These are phyloP conservation scores for Luperina nickerlii DNA, from an alignment of 2,888 invertebrate genomes.

Conservation along the genomic window DNA sequence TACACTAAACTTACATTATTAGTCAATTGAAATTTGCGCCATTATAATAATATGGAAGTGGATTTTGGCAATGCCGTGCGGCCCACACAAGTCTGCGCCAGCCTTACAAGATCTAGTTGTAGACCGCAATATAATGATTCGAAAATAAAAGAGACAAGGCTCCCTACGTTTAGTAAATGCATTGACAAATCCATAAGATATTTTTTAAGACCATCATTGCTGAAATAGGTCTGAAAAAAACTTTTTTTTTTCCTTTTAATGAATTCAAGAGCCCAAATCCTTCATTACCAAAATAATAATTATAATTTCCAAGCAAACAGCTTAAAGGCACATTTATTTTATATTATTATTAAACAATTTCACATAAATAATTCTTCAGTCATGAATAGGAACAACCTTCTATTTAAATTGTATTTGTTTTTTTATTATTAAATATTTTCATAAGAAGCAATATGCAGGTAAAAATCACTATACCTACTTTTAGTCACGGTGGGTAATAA, in stretches of 20 bases:
- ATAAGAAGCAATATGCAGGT: conserved; percentile 22
- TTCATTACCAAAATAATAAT: conserved; percentile 8
- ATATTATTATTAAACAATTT: conserved; percentile 22
- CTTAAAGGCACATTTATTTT: conserved; percentile 48
- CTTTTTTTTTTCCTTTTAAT: neutral
- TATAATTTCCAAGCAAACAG: conserved; percentile 30
- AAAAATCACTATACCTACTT: conserved; percentile 10
- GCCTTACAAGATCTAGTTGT: neutral
- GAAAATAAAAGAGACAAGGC: neutral
- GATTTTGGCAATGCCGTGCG: neutral
- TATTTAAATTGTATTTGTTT: conserved; percentile 39
- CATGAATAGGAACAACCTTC: conserved; percentile 54
- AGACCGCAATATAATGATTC: neutral
- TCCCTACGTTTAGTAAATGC: neutral
- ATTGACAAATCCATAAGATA: neutral
- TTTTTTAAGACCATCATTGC: neutral
- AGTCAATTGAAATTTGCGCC: conserved; percentile 59
- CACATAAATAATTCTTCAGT: conserved; percentile 53
- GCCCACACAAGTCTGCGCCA: neutral
- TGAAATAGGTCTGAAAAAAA: neutral
- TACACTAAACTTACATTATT: conserved; percentile 48
- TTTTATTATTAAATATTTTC: conserved; percentile 17
- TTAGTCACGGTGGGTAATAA: neutral
- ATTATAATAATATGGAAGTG: conserved; percentile 1
- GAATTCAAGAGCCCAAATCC: conserved; percentile 1